Evolutionary conservation across 2,797 vertebrate genomes (phyloP).

Genomic region (Urocyon cinereoargenteus): DNA sequence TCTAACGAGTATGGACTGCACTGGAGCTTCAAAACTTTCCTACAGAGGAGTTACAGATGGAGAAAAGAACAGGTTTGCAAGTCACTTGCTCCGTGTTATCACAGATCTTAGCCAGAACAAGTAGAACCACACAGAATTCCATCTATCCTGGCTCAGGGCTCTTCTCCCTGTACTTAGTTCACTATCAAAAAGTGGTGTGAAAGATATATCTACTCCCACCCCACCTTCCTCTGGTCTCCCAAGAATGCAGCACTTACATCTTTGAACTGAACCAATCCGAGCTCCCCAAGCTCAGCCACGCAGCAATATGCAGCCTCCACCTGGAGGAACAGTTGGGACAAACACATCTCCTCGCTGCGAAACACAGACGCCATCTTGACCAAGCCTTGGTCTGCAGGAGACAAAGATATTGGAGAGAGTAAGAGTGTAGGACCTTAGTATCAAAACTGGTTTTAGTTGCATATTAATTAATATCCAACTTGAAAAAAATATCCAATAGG

Average conservation of each 20-base stretch:
- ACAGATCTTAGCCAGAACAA: not conserved
- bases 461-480: not conserved
- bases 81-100: not conserved
- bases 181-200: not conserved
- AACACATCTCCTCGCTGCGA: conserved; percentile 90
- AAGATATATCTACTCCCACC: not conserved
- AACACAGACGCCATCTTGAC: conserved; percentile 87
- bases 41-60: fast-evolving
- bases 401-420: not conserved
- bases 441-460: not conserved
- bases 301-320: conserved; percentile 91
- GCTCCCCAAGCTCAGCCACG: conserved; percentile 89
- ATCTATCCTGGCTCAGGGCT: not conserved
- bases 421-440: not conserved
- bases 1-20: not conserved
- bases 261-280: conserved; percentile 91
- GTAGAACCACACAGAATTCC: not conserved
- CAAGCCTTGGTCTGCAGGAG: not conserved
- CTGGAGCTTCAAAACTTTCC: not conserved
- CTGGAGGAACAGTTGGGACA: conserved; percentile 90
- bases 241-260: conserved; percentile 86
- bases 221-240: conserved; percentile 22
- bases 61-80: not conserved
- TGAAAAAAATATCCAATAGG: not conserved
- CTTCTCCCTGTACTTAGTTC: not conserved